phyloP scores from a whole-genome alignment of 1,140 invertebrate species.

The Maniola jurtina region DNA sequence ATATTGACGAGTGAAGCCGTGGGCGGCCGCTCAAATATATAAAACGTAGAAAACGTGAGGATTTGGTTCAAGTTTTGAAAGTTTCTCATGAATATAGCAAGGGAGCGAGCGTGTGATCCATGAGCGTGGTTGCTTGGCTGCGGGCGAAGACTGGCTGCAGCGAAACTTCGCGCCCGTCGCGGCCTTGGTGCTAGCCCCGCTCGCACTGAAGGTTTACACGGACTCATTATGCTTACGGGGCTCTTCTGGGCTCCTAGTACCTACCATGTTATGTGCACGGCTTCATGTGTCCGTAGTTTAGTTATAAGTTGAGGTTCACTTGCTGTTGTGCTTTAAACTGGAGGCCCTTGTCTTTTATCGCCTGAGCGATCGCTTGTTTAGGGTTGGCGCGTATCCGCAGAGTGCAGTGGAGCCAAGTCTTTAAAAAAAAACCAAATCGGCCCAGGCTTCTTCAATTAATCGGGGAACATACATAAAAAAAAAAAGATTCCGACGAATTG shows the following conservation, averaged over 20 bases:
- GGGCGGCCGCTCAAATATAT: no score
- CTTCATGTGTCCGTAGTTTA: slow-evolving; percentile 13
- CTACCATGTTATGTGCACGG: slow-evolving; percentile 6
- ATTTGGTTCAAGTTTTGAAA: no score
- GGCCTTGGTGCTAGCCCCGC: slow-evolving; percentile 88
- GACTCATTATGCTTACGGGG: background rate
- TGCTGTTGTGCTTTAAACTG: background rate
- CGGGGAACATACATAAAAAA: no score
- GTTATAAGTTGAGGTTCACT: background rate
- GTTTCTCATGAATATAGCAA: slow-evolving; percentile 68
- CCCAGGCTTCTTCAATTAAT: no score
- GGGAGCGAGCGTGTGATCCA: slow-evolving; percentile 93
- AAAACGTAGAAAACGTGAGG: no score
- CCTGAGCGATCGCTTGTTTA: no score
- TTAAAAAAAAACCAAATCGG: no score
- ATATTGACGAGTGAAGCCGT: no score
- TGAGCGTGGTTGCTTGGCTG: slow-evolving; percentile 94
- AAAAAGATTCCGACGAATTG: no score
- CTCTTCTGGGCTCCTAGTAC: background rate
- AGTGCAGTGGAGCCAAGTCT: no score
- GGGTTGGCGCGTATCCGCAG: no score
- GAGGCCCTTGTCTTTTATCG: no score
- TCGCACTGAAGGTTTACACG: slow-evolving; percentile 88
- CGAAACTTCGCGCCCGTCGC: slow-evolving; percentile 93
- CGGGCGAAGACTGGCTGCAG: slow-evolving; percentile 96